Conservation (phyloP, 2,113 vertebrate genomes). For the Silurus asotus region DNA sequence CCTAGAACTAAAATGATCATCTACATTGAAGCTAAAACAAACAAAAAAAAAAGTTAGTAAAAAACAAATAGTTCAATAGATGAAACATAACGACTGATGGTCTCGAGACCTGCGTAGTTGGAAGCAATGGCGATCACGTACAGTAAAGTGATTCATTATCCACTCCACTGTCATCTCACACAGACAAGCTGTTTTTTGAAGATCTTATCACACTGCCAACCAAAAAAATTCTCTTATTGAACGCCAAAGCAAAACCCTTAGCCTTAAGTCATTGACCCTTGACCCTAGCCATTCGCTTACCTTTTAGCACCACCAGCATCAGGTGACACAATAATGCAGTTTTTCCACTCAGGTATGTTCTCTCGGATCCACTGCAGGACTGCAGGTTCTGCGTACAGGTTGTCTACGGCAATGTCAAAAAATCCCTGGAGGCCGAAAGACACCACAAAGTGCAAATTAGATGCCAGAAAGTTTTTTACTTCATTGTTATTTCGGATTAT, state of each 20-base stretch:
- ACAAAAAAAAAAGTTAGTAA: background rate
- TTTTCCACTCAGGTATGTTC: constrained; percentile 96
- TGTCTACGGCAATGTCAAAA: constrained; percentile 98
- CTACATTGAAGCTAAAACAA: background rate
- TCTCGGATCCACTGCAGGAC: constrained; percentile 97
- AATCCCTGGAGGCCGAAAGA: constrained; percentile 79
- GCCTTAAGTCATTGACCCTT: too few species aligned
- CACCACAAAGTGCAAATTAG: background rate
- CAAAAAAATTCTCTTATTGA: background rate
- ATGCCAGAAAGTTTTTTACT: background rate
- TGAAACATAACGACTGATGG: background rate
- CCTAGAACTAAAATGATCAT: background rate
- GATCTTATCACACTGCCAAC: background rate
- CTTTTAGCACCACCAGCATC: constrained; percentile 97
- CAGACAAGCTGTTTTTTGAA: background rate
- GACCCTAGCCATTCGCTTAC: constrained; percentile 58
- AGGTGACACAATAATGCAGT: constrained; percentile 94
- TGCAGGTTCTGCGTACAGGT: constrained; percentile 95
- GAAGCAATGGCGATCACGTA: background rate
- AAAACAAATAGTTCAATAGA: background rate
- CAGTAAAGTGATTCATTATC: background rate
- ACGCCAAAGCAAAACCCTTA: background rate
- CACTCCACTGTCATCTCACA: background rate
- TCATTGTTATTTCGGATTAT: background rate
- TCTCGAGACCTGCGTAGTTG: background rate